Conservation (phyloP, 37 sponge, comb jelly and placozoan species). For the Chondrosia reniformis region DNA sequence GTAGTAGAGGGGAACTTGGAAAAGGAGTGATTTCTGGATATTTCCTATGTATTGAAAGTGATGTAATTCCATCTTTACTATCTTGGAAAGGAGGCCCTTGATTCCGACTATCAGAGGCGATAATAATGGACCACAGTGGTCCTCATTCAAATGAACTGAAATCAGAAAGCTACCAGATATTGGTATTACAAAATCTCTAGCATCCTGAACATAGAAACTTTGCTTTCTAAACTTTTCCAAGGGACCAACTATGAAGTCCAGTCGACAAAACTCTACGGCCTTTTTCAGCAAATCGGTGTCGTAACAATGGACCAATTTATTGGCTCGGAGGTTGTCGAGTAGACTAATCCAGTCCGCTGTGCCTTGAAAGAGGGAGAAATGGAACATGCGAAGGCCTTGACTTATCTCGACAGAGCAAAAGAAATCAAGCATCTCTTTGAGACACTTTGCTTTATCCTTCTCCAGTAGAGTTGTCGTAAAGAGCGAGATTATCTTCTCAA, state of each 20-base stretch:
- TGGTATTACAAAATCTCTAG: neutral
- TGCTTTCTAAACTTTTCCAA: neutral
- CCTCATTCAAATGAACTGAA: neutral
- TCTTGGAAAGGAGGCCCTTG: neutral
- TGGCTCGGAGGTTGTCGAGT: neutral
- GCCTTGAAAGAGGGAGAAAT: neutral
- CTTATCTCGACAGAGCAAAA: too few relatives aligned
- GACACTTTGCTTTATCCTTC: neutral
- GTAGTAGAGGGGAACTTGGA: neutral
- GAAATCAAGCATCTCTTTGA: too few relatives aligned
- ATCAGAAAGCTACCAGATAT: neutral
- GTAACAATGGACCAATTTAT: neutral
- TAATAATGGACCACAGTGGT: neutral
- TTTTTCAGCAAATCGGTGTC: neutral
- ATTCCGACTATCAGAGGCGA: neutral
- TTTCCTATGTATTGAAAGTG: constrained; percentile 4
- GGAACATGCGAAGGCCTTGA: neutral
- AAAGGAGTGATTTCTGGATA: neutral
- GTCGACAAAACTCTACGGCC: neutral
- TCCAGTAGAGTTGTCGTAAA: neutral
- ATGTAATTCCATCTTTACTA: neutral
- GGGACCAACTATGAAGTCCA: neutral
- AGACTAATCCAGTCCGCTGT: neutral
- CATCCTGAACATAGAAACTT: neutral
- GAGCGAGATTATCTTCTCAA: neutral